Percentiles rank a stretch among this genome's conserved stretches.
Conservation (phyloP, 2,888 invertebrate genomes). For the Trimorus sp. region DNA sequence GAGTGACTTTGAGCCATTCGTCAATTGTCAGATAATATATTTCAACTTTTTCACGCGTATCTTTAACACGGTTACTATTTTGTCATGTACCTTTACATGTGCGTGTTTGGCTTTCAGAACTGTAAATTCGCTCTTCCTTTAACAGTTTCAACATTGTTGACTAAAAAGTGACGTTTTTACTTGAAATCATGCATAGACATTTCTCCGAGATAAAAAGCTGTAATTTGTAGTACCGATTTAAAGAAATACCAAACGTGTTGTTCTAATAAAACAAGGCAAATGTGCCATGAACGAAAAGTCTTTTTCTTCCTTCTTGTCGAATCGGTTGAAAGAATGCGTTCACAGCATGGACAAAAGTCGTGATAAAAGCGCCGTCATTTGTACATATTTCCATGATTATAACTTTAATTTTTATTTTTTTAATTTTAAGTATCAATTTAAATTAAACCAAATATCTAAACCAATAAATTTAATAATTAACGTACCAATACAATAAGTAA, state of each 20-base stretch:
- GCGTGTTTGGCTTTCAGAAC: slow-evolving; percentile 11
- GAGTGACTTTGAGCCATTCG: not conserved
- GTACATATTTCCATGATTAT: slow-evolving; percentile 28
- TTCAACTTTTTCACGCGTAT: slow-evolving; percentile 33
- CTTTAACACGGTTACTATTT: slow-evolving; percentile 16
- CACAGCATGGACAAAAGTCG: slow-evolving; percentile 37
- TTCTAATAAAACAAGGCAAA: slow-evolving; percentile 55
- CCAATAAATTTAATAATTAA: too few species aligned
- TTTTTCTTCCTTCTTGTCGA: slow-evolving; percentile 4
- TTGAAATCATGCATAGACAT: not conserved
- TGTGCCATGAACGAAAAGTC: slow-evolving; percentile 68
- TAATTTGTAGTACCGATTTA: slow-evolving; percentile 2
- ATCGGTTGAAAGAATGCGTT: slow-evolving; percentile 8
- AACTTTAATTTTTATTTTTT: slow-evolving; percentile 1
- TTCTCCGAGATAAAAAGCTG: slow-evolving; percentile 7
- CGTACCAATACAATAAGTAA: too few species aligned
- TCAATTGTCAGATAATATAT: slow-evolving; percentile 5
- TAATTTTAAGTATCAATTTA: too few species aligned
- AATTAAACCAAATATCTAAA: too few species aligned
- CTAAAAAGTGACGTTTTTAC: slow-evolving; percentile 21
- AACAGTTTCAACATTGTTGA: slow-evolving; percentile 35
- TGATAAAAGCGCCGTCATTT: slow-evolving; percentile 7
- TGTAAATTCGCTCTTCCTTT: slow-evolving; percentile 25
- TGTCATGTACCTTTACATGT: not conserved
- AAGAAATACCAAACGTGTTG: slow-evolving; percentile 19